phyloP scores from a whole-genome alignment of 2,888 invertebrate species.

The Amblyjoppa fuscipennis region DNA sequence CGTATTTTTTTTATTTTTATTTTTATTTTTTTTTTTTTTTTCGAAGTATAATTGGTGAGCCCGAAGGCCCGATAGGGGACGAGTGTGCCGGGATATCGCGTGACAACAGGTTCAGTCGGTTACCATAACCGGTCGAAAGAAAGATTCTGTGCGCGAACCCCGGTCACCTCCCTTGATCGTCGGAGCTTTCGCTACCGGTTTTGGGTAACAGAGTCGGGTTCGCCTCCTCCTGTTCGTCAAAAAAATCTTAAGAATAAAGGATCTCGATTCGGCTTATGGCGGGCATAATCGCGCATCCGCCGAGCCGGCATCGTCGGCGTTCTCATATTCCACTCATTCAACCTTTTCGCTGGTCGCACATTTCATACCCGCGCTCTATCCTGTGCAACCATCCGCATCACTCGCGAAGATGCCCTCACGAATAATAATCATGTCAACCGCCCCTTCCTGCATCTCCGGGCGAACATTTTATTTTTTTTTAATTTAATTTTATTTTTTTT shows the following conservation, averaged over 20 bases:
- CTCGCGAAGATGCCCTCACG: constrained; percentile 81
- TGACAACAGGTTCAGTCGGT: constrained; percentile 77
- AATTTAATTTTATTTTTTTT: constrained; percentile 14
- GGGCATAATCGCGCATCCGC: constrained; percentile 35
- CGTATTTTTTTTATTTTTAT: constrained; percentile 8
- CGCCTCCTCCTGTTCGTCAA: constrained; percentile 37
- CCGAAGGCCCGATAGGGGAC: constrained; percentile 28
- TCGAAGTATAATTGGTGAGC: constrained; percentile 8
- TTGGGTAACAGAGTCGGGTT: constrained; percentile 41
- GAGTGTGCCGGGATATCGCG: constrained; percentile 72
- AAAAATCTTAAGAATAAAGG: constrained; percentile 39
- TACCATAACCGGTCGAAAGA: constrained; percentile 61
- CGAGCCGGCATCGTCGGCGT: constrained; percentile 30
- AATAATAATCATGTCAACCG: constrained; percentile 81
- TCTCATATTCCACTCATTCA: constrained; percentile 66
- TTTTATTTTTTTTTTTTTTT: background rate
- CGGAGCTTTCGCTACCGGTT: constrained; percentile 65
- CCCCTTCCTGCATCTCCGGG: constrained; percentile 59
- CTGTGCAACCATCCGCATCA: constrained; percentile 72
- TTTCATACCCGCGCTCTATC: constrained; percentile 20
- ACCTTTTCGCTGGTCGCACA: constrained; percentile 38
- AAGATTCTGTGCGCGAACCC: constrained; percentile 35
- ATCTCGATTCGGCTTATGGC: constrained; percentile 54
- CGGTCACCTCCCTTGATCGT: constrained; percentile 43
- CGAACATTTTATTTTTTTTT: constrained; percentile 24